These are phyloP conservation scores for Cydia amplana DNA, from an alignment of 1,140 invertebrate species.

Conservation along the genomic window DNA sequence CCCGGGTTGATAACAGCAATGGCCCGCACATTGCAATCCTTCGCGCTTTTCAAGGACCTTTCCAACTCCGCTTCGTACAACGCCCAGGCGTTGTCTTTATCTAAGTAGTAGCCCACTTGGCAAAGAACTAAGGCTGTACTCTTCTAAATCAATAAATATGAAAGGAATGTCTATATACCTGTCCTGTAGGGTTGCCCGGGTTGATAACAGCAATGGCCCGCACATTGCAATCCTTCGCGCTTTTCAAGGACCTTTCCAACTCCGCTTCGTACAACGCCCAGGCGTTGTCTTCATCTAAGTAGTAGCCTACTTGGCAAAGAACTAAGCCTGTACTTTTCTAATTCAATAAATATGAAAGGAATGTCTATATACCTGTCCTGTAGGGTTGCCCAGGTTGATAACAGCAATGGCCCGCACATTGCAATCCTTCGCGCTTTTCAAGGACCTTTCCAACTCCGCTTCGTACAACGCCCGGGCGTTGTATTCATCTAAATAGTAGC, in stretches of 20 bases:
- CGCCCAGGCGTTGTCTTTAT: conserved; percentile 94
- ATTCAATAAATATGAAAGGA: too few relatives aligned
- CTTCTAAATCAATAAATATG: too few relatives aligned
- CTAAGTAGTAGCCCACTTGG: conserved; percentile 75
- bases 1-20: conserved; percentile 99
- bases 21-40: conserved; percentile 86
- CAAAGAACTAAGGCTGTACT: too few relatives aligned
- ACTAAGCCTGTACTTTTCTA: too few relatives aligned
- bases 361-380: conserved; percentile 83
- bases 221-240: conserved; percentile 82
- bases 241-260: conserved; percentile 86
- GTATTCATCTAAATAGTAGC: conserved; percentile 95
- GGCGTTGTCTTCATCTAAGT: conserved; percentile 90
- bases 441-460: conserved; percentile 89
- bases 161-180: conserved; percentile 45
- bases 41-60: conserved; percentile 81
- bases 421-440: conserved; percentile 78
- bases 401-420: conserved; percentile 93
- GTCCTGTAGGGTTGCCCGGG: conserved; percentile 97
- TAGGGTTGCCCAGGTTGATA: conserved; percentile 99
- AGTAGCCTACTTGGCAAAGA: conserved; percentile 31
- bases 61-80: conserved; percentile 90
- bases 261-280: conserved; percentile 93
- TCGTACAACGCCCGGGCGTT: conserved; percentile 92
- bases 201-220: conserved; percentile 97